phyloP scores from a whole-genome alignment of 2,113 vertebrate genomes.

The Myiagra hebetior region DNA sequence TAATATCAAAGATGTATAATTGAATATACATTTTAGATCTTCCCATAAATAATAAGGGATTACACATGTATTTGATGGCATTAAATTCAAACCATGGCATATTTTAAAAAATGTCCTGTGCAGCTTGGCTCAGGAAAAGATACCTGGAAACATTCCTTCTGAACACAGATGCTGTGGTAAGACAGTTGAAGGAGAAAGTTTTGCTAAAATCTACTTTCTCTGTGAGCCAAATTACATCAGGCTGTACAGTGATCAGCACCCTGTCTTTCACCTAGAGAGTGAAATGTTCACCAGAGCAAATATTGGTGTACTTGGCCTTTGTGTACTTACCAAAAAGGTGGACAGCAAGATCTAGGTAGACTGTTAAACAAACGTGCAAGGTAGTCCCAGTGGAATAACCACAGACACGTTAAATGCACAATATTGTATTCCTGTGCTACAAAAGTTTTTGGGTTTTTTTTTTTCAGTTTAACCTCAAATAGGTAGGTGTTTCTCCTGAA shows the following conservation, averaged over 20 bases:
- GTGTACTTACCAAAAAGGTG: background rate
- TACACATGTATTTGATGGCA: background rate
- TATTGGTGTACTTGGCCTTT: background rate
- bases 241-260: background rate
- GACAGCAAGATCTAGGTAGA: background rate
- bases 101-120: background rate
- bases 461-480: background rate
- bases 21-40: background rate
- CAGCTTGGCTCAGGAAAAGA: background rate
- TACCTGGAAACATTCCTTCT: background rate
- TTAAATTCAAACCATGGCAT: background rate
- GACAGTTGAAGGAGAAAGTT: background rate
- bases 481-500: constrained; percentile 58
- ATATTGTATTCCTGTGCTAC: background rate
- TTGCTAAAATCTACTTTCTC: background rate
- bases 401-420: background rate
- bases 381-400: background rate
- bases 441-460: background rate
- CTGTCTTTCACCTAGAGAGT: background rate
- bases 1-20: background rate
- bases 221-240: background rate
- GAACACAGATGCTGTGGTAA: background rate
- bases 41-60: background rate
- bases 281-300: background rate
- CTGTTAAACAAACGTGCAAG: background rate